Evolutionary conservation across 2,113 vertebrate species (phyloP), one percentile per base, ranked within the genome.

Genomic region (Garra rufa): DNA sequence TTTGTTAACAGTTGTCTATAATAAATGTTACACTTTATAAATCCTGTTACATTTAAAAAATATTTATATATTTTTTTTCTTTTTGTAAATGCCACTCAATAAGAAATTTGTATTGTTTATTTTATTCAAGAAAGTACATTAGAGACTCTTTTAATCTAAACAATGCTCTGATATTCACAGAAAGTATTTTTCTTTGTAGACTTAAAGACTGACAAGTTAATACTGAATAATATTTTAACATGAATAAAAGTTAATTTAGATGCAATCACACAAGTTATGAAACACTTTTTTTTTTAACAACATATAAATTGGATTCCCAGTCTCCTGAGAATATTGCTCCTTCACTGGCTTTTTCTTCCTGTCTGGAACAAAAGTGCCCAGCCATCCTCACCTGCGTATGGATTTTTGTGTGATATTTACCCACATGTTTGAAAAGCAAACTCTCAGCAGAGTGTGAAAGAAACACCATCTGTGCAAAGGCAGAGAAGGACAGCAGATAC

Each of bases 381-480:
- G 26, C 71, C 76, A 44, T 44, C 69, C 41, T 73, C 41, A 46
- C 41, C 70, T 73, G 50, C 34, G 21, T 24, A 63, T 30, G 55
- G 50, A 70, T 44, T 61, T 8, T 57, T 19, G 30, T 67, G 30
- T 76, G 55, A 63, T 85, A 67, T 59, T 76, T 67, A 73, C 69
- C 55, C 52, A 81, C 46, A 34, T 67, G 52, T 71, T 84, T 83
- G 44, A 61, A 55, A 82, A 38, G 46, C 44, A 82, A 61, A 78
- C 80, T 48, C 24, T 88, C 83, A 63, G 26, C 28, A 44, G 83
- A 76, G 52, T 70, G 43, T 48, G 30, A 48, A 63, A 82, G 77
- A 87, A 74, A 65, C 84, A 75, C 84, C 84, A 89, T 86, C 86
- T 87, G 86, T 80, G 69, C 74, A 34, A 79, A 30, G 55, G 26